Percentiles rank a stretch among this genome's conserved stretches.
Evolutionary conservation across 2,797 vertebrate species (phyloP).

Genomic region (Bradypus variegatus): DNA sequence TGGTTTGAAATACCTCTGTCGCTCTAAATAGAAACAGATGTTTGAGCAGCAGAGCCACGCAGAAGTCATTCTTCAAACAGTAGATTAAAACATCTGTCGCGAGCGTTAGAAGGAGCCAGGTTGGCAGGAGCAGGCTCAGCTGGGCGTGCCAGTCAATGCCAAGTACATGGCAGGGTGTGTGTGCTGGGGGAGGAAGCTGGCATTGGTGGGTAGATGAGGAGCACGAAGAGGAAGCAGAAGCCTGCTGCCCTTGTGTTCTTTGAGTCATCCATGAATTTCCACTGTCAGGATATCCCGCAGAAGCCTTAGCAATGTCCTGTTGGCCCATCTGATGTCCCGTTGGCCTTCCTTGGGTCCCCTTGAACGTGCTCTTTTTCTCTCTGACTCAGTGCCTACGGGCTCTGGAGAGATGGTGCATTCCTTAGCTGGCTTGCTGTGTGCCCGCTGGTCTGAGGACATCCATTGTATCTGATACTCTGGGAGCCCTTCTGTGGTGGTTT

Average conservation of each 20-base stretch:
- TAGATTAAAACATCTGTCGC: slow-evolving; percentile 80
- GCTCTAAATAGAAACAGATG: slow-evolving; percentile 81
- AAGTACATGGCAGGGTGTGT: neutral
- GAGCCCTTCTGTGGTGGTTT: neutral
- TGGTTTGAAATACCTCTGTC: slow-evolving; percentile 70
- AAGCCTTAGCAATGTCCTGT: neutral
- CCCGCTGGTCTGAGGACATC: slow-evolving; percentile 30
- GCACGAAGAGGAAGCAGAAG: too few species aligned
- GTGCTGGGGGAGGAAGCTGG: slow-evolving; percentile 19
- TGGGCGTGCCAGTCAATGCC: slow-evolving; percentile 70
- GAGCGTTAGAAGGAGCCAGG: slow-evolving; percentile 60
- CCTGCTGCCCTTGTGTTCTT: too few species aligned
- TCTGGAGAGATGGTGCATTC: neutral
- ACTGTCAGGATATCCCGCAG: too few species aligned
- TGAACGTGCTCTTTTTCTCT: slow-evolving; percentile 6
- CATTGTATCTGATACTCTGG: neutral
- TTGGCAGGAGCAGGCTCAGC: slow-evolving; percentile 65
- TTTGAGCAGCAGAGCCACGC: slow-evolving; percentile 65
- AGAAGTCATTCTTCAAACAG: slow-evolving; percentile 74
- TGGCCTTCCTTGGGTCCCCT: neutral
- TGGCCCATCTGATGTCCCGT: neutral
- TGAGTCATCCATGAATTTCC: accelerated
- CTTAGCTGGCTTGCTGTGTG: neutral
- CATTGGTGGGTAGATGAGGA: neutral
- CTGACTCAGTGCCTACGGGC: neutral